Base-by-base conservation (phyloP, 2,797 vertebrate genomes). In the Mus spretus region DNA sequence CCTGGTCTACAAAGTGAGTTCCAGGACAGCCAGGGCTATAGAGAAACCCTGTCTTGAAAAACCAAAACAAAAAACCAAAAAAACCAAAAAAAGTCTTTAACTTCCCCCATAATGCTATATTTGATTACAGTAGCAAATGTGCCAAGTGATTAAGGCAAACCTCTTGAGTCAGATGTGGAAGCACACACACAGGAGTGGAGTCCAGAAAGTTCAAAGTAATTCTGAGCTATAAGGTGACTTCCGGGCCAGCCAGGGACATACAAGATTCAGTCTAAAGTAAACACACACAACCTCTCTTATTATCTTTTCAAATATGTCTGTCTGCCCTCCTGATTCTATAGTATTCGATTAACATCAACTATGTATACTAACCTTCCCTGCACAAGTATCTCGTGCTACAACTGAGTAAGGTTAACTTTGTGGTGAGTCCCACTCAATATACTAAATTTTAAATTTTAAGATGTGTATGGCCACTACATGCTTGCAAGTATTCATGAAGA, bases 281-380 rank as follows among this genome's bases (percentile, higher is more conserved):
- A 26, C 65, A n/a, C 1, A 34, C 40, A 37, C 20, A 75, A n/a
- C 22, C 37, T 31, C 10, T 22, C 70, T 19, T 19, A 6, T n/a
- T 70, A 40, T n/a, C 86, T 85, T 89, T 82, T 81, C 47, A 93
- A 87, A 93, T 83, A 22, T 47, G 17, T 37, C 80, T 40, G 53
- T 59, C 37, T 57, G 13, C 47, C 31, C 28, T 26, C 31, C 50
- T 87, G 55, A 82, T 83, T 44, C 47, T 75, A 6, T 70, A 75
- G 40, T 55, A 83, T 37, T 17, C 28, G 44, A 67, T 85, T 70
- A 31, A 78, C 34, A 77, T 22, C 72, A 93, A 78, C 78, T 34
- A 10, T 7, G n/a, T 9, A 65, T 12, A 53, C 4, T 59, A 67
- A 86, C 15, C 31, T 14, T 50, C 13, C 40, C n/a, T 82, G 67